Evolutionary conservation across 2,888 invertebrate genomes (phyloP).

Genomic region (Latheticus oryzae): DNA sequence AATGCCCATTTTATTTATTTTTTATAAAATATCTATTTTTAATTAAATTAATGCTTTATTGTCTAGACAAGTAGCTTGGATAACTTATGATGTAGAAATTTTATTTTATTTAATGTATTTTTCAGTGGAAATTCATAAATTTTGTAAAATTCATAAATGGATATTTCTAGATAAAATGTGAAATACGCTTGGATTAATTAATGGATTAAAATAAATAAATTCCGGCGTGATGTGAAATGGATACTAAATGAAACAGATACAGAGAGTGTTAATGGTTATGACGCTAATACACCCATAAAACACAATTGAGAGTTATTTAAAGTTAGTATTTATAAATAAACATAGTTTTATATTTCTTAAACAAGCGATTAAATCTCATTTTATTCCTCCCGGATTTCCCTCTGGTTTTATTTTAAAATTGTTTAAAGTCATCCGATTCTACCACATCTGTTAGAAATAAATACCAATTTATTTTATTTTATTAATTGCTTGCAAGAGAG

Average conservation of each 20-base stretch:
- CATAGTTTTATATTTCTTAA: constrained; percentile 40
- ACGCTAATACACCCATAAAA: constrained; percentile 35
- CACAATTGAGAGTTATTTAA: constrained; percentile 44
- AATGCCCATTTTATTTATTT: too few species aligned
- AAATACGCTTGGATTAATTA: too few species aligned
- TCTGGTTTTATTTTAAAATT: constrained; percentile 34
- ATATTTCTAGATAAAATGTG: too few species aligned
- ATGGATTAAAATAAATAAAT: too few species aligned
- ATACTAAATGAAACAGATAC: constrained; percentile 42
- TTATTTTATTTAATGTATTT: too few species aligned
- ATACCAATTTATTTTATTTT: constrained; percentile 31
- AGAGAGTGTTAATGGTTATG: constrained; percentile 41
- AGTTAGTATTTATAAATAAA: constrained; percentile 42
- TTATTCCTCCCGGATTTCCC: constrained; percentile 40
- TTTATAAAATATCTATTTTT: too few species aligned
- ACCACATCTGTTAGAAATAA: constrained; percentile 34
- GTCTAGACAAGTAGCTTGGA: too few species aligned
- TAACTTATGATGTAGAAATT: too few species aligned
- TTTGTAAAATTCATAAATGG: too few species aligned
- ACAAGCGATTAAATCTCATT: constrained; percentile 39
- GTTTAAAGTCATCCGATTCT: constrained; percentile 35
- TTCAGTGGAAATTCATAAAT: too few species aligned
- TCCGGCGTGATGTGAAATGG: too few species aligned
- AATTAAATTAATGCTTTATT: too few species aligned
- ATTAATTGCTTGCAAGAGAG: constrained; percentile 25